Percentiles rank a stretch among this genome's conserved stretches.
phyloP scores from a whole-genome alignment of 2,797 vertebrate genomes.

The Takifugu rubripes region DNA sequence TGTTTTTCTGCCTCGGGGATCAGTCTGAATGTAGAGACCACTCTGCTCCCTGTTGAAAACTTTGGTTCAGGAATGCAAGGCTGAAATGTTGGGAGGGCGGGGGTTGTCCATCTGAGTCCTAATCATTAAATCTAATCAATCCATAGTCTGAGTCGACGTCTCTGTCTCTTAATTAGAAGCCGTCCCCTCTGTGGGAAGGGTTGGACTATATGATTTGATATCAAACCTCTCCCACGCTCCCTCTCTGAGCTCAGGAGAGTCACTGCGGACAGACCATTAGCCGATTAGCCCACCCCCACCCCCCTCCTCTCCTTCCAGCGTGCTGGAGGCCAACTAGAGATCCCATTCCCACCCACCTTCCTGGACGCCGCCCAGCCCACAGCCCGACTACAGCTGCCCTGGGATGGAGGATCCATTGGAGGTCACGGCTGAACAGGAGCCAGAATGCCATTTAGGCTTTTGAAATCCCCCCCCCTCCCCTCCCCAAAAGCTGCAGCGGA shows the following conservation, averaged over 20 bases:
- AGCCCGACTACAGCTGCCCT: conserved; percentile 62
- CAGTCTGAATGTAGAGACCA: conserved; percentile 55
- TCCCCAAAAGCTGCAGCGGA: conserved; percentile 25
- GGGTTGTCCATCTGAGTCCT: conserved; percentile 55
- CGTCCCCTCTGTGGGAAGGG: conserved; percentile 1
- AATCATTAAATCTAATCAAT: conserved; percentile 76
- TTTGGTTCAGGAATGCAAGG: conserved; percentile 55
- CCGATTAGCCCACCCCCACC: conserved; percentile 29
- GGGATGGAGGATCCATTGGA: conserved; percentile 74
- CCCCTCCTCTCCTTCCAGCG: conserved; percentile 6
- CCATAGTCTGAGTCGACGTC: conserved; percentile 53
- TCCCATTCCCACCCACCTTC: conserved; percentile 67
- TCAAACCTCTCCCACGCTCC: conserved; percentile 47
- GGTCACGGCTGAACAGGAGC: conserved; percentile 44
- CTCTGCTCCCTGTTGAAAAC: conserved; percentile 48
- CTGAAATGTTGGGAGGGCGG: conserved; percentile 28
- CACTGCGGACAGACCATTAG: conserved; percentile 31
- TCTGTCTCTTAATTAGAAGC: conserved; percentile 44
- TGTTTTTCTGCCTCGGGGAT: conserved; percentile 53
- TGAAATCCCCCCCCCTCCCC: conserved; percentile 50
- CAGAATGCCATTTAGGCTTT: conserved; percentile 57
- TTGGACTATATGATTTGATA: conserved; percentile 18
- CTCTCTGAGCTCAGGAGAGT: conserved; percentile 32
- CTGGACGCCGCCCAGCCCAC: conserved; percentile 59
- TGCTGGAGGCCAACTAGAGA: conserved; percentile 39